Percentiles rank a stretch among this genome's conserved stretches.
Evolutionary conservation across 92 coral and sea anemone genomes (phyloP).

Genomic region (Parazoanthus darwini): DNA sequence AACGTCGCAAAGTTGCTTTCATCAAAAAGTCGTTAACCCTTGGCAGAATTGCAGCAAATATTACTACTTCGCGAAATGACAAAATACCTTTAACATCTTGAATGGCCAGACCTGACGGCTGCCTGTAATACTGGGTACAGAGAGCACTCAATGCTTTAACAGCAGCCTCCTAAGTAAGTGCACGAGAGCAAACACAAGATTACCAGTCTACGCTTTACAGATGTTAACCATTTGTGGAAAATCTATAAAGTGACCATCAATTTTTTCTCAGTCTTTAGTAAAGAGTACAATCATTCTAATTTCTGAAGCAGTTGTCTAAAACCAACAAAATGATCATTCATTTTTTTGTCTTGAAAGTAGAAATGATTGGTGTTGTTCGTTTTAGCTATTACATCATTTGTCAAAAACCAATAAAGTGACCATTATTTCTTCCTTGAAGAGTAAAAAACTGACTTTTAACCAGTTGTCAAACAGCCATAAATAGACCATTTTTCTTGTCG

Average conservation of each 20-base stretch:
- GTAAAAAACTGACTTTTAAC: too few species aligned
- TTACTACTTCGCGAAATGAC: not conserved
- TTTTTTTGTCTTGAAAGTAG: too few species aligned
- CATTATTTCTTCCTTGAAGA: too few species aligned
- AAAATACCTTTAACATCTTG: conserved; percentile 74
- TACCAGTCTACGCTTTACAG: not conserved
- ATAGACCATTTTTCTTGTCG: not conserved
- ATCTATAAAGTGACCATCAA: not conserved
- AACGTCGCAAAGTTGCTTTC: not conserved
- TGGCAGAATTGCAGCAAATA: not conserved
- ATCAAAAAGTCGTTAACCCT: not conserved
- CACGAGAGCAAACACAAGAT: not conserved
- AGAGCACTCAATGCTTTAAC: conserved; percentile 83
- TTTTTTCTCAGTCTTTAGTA: too few species aligned
- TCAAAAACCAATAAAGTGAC: too few species aligned
- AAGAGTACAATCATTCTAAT: too few species aligned
- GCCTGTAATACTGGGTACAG: conserved; percentile 68
- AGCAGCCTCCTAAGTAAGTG: conserved; percentile 72
- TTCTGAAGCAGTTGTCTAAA: too few species aligned
- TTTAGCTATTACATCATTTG: too few species aligned
- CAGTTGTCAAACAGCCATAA: too few species aligned
- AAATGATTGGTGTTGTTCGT: too few species aligned
- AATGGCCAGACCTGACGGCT: conserved; percentile 61
- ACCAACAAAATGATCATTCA: too few species aligned
- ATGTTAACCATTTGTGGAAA: not conserved